Evolutionary conservation across 2,113 vertebrate species (phyloP).

Genomic region (Gymnogyps californianus): DNA sequence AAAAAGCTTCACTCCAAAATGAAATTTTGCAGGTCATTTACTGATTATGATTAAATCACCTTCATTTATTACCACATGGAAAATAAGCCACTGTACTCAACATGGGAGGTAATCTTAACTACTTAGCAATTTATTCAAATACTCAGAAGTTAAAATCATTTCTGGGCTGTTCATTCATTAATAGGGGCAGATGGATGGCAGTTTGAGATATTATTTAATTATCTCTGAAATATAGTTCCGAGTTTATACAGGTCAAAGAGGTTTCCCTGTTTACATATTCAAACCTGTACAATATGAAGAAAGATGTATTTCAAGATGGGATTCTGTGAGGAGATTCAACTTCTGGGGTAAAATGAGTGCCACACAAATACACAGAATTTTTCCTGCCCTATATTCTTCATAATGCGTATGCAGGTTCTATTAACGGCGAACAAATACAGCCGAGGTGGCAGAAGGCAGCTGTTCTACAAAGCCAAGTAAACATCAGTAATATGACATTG

Average conservation of each 20-base stretch:
- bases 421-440: neutral
- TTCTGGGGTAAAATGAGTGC: neutral
- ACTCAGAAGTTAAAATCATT: conserved; percentile 24
- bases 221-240: conserved; percentile 29
- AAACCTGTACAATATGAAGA: neutral
- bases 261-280: conserved; percentile 14
- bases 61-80: conserved; percentile 43
- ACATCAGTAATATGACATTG: neutral
- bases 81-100: conserved; percentile 37
- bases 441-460: neutral
- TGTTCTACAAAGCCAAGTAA: neutral
- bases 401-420: neutral
- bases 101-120: conserved; percentile 28
- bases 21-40: conserved; percentile 64
- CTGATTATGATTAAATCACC: conserved; percentile 57
- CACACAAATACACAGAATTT: neutral
- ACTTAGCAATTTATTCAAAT: conserved; percentile 51
- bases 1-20: conserved; percentile 32
- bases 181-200: conserved; percentile 34
- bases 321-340: neutral
- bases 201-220: neutral
- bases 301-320: neutral
- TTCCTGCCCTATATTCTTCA: neutral
- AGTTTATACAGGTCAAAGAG: neutral
- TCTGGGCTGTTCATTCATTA: conserved; percentile 34